Conservation (phyloP, 2,888 invertebrate genomes). For the Cetonia aurata region DNA sequence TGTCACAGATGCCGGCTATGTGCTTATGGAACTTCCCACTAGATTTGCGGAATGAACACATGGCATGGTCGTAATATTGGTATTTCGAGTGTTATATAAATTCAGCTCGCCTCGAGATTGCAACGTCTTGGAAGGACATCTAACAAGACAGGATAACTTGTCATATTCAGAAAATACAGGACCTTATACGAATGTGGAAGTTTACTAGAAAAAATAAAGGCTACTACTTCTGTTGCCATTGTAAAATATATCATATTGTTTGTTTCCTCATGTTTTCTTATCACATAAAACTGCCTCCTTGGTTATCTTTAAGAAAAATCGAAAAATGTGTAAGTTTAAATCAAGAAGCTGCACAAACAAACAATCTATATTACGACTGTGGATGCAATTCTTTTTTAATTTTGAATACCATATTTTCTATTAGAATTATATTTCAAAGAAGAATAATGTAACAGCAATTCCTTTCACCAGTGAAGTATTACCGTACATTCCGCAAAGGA, state of each 20-base stretch:
- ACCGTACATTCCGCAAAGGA: slow-evolving; percentile 12
- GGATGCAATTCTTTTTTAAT: no score
- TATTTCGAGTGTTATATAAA: slow-evolving; percentile 55
- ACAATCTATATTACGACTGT: no score
- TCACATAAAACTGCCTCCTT: no score
- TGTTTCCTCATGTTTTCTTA: no score
- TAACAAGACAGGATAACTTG: slow-evolving; percentile 57
- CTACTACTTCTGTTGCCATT: slow-evolving; percentile 21
- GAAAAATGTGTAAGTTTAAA: no score
- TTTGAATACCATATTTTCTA: no score
- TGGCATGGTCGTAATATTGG: slow-evolving; percentile 57
- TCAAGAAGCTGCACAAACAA: no score
- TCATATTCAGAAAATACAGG: slow-evolving; percentile 51
- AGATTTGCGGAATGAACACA: slow-evolving; percentile 60
- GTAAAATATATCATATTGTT: background rate
- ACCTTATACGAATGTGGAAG: slow-evolving; percentile 13
- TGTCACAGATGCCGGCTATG: slow-evolving; percentile 59
- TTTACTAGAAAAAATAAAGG: slow-evolving; percentile 37
- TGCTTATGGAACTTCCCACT: slow-evolving; percentile 54
- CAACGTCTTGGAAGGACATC: slow-evolving; percentile 57
- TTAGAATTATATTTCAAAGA: no score
- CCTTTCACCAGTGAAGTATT: no score
- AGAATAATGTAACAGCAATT: no score
- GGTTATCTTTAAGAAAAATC: no score
- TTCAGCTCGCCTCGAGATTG: slow-evolving; percentile 54